Evolutionary conservation across 2,113 vertebrate genomes (phyloP).

Genomic region (Cryptomyrus ogoouensis): DNA sequence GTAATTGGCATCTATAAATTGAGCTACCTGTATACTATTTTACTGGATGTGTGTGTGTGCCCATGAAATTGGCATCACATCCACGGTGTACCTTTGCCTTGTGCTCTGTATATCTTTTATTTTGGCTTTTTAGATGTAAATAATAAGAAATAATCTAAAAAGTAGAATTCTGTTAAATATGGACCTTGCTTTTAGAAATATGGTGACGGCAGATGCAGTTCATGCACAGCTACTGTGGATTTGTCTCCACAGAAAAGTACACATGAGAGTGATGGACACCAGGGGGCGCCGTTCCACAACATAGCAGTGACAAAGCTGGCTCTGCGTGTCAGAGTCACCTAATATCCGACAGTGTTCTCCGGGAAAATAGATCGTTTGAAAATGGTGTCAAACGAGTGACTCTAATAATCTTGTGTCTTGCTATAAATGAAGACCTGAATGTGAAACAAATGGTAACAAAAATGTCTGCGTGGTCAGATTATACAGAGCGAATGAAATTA

Average conservation of each 20-base stretch:
- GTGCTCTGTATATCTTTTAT: background rate
- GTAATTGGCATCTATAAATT: background rate
- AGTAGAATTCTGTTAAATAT: background rate
- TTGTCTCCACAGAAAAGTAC: background rate
- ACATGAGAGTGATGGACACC: conserved; percentile 31
- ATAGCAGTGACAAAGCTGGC: background rate
- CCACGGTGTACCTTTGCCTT: background rate
- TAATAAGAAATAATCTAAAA: background rate
- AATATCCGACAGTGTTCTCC: background rate
- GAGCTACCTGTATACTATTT: background rate
- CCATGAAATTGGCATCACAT: background rate
- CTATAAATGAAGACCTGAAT: background rate
- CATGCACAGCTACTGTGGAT: background rate
- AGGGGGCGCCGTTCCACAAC: conserved; percentile 39
- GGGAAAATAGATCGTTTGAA: background rate
- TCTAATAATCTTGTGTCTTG: background rate
- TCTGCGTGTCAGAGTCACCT: background rate
- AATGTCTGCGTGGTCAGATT: background rate
- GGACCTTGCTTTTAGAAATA: background rate
- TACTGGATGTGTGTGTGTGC: background rate
- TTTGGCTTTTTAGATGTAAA: background rate
- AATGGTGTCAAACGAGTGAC: background rate
- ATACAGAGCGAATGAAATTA: background rate
- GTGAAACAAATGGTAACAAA: background rate
- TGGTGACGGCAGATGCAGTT: background rate